phyloP scores from a whole-genome alignment of 2,888 invertebrate genomes.

The Harpagoxenus sublaevis region DNA sequence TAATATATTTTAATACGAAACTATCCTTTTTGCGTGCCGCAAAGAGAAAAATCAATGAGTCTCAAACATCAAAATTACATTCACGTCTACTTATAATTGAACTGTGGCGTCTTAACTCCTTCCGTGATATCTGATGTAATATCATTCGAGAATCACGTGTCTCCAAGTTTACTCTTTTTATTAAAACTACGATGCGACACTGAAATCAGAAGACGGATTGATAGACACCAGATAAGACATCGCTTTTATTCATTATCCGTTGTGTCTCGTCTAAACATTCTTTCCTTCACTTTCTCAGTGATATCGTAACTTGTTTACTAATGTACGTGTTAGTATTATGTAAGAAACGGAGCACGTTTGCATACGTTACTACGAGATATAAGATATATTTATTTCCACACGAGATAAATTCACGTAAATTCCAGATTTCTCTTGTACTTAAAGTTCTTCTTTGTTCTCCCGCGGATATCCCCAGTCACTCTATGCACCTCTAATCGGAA shows the following conservation, averaged over 20 bases:
- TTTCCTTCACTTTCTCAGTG: not conserved
- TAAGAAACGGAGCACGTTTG: not conserved
- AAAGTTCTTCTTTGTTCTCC: not conserved
- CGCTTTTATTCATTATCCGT: conserved; percentile 19
- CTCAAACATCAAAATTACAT: conserved; percentile 21
- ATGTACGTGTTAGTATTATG: not conserved
- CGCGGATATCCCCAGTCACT: not conserved
- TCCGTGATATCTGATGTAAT: conserved; percentile 48
- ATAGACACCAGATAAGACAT: conserved; percentile 54
- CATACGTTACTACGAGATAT: not conserved
- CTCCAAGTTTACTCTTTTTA: conserved; percentile 8
- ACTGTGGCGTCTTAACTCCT: not conserved
- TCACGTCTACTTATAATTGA: conserved; percentile 3
- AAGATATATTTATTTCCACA: not conserved
- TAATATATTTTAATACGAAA: not conserved
- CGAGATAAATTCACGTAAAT: not conserved
- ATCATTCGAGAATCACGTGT: conserved; percentile 54
- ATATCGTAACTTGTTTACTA: conserved; percentile 1
- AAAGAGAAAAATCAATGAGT: not conserved
- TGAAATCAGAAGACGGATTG: conserved; percentile 31
- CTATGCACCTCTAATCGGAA: not conserved
- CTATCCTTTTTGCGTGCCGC: not conserved
- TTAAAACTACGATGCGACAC: conserved; percentile 16
- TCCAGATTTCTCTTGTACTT: not conserved
- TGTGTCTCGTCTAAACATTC: not conserved